Evolutionary conservation across 2,797 vertebrate genomes (phyloP).

Genomic region (Syngnathus rostellatus): DNA sequence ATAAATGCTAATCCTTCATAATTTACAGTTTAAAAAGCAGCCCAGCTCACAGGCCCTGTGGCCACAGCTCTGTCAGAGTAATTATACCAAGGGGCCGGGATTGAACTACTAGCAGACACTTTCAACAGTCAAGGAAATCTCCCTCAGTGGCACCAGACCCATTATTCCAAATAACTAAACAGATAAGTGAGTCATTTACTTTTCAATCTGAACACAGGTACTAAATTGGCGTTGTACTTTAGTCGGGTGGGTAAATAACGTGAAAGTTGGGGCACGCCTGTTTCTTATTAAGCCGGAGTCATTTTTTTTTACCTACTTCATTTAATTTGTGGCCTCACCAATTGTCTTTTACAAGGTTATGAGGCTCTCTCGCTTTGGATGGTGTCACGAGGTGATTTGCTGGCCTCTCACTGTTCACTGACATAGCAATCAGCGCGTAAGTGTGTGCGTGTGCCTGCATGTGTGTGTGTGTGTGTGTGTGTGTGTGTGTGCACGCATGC

Average conservation of each 20-base stretch:
- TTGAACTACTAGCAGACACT: constrained; percentile 98
- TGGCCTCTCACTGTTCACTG: constrained; percentile 44
- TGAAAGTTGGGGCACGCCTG: constrained; percentile 71
- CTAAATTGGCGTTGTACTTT: constrained; percentile 85
- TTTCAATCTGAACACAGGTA: constrained; percentile 94
- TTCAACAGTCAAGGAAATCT: constrained; percentile 98
- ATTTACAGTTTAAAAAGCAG: constrained; percentile 99
- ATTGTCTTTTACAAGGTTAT: constrained; percentile 66
- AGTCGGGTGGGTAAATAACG: constrained; percentile 95
- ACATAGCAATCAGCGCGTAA: constrained; percentile 35
- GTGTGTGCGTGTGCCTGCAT: constrained; percentile 10
- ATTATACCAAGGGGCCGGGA: constrained; percentile 99
- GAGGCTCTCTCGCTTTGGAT: constrained; percentile 33
- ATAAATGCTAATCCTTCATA: constrained; percentile 99
- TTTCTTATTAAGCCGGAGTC: constrained; percentile 58
- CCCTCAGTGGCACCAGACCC: constrained; percentile 94
- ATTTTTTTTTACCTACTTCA: constrained; percentile 66
- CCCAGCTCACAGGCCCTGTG: constrained; percentile 97
- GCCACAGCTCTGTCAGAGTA: constrained; percentile 99
- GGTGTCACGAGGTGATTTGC: constrained; percentile 53
- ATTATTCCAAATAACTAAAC: constrained; percentile 99
- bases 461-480: constrained; percentile 20
- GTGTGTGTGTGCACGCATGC: constrained; percentile 14
- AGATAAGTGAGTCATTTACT: constrained; percentile 99
- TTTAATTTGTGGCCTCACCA: constrained; percentile 54